phyloP scores from a whole-genome alignment of 2,888 invertebrate genomes.

The Osmoderma eremita region DNA sequence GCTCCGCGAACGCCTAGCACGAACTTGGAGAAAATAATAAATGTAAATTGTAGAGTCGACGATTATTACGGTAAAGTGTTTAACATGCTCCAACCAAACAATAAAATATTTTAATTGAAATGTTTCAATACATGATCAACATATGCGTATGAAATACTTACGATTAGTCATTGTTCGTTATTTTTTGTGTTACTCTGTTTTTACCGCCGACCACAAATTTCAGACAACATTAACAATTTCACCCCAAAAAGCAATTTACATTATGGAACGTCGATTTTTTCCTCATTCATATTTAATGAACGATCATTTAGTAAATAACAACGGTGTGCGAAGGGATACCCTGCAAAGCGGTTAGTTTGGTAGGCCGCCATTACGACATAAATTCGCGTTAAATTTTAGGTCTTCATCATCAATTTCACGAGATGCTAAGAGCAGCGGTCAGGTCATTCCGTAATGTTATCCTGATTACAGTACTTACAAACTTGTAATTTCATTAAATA shows the following conservation, averaged over 20 bases:
- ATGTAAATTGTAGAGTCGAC: constrained; percentile 9
- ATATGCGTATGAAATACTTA: no score
- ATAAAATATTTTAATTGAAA: constrained; percentile 1
- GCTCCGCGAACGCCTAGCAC: constrained; percentile 8
- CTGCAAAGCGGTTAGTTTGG: constrained; percentile 2
- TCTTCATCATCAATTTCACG: constrained; percentile 31
- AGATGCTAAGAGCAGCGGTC: constrained; percentile 1
- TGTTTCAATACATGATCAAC: no score
- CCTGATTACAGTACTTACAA: constrained; percentile 26
- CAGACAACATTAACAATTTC: constrained; percentile 6
- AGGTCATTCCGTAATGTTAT: constrained; percentile 21
- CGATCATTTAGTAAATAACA: constrained; percentile 29
- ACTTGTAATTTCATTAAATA: constrained; percentile 23
- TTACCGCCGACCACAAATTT: neutral
- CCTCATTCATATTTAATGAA: neutral
- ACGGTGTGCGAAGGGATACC: neutral
- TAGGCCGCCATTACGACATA: constrained; percentile 11
- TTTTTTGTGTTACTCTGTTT: no score
- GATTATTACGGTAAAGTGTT: constrained; percentile 6
- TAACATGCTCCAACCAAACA: neutral
- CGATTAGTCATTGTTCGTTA: no score
- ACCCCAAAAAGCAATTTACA: constrained; percentile 2
- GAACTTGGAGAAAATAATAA: constrained; percentile 10
- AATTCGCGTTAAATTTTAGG: constrained; percentile 25
- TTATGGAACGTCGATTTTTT: neutral